Evolutionary conservation across 2,113 vertebrate species (phyloP).

Genomic region (Neodontobutis hainanensis): DNA sequence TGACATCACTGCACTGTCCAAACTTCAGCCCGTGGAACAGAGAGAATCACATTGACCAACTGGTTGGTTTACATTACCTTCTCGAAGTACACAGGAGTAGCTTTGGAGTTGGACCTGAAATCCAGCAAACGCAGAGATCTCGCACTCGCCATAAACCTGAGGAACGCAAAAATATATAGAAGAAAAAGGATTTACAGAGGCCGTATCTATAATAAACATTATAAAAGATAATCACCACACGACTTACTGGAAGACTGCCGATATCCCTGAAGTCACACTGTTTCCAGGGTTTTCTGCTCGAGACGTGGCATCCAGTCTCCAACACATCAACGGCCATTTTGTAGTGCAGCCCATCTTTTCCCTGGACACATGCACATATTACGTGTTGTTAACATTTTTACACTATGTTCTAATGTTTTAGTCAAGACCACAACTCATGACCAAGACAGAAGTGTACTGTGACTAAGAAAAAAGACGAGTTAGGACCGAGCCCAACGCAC

Average conservation of each 20-base stretch:
- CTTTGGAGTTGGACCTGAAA: conserved; percentile 46
- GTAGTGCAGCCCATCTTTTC: conserved; percentile 36
- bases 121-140: conserved; percentile 27
- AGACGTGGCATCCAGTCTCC: conserved; percentile 63
- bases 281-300: conserved; percentile 66
- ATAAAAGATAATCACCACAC: too few relatives aligned
- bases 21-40: too few relatives aligned
- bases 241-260: conserved; percentile 50
- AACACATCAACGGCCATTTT: conserved; percentile 59
- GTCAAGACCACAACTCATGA: too few relatives aligned
- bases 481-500: too few relatives aligned
- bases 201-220: too few relatives aligned
- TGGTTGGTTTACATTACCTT: conserved; percentile 43
- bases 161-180: conserved; percentile 10
- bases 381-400: background rate
- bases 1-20: too few relatives aligned
- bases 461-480: too few relatives aligned
- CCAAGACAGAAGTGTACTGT: too few relatives aligned
- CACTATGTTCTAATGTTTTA: too few relatives aligned
- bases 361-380: conserved; percentile 23
- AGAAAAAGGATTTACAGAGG: too few relatives aligned
- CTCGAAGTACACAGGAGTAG: conserved; percentile 56
- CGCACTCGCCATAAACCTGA: conserved; percentile 68
- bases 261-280: conserved; percentile 48
- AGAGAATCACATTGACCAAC: background rate